Evolutionary conservation across 2,888 invertebrate species (phyloP).

Genomic region (Trichacis sp.): DNA sequence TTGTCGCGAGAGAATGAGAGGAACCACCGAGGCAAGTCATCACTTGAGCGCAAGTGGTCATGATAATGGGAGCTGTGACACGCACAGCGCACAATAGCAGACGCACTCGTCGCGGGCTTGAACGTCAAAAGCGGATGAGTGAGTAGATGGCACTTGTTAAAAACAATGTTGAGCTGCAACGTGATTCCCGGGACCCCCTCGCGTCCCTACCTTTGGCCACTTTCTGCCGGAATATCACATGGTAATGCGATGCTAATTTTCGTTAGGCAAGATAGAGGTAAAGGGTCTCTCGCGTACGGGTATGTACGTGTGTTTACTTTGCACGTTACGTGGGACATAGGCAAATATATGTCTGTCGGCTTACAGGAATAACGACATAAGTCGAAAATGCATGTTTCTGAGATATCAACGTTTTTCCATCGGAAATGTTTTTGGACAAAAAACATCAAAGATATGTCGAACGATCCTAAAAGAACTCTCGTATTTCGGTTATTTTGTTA

Average conservation of each 20-base stretch:
- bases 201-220: slow-evolving; percentile 41
- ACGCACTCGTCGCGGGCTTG: slow-evolving; percentile 14
- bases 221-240: slow-evolving; percentile 58
- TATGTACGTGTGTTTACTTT: slow-evolving; percentile 26
- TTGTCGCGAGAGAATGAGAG: slow-evolving; percentile 32
- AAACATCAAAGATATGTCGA: no score
- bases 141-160: slow-evolving; percentile 52
- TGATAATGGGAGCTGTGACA: slow-evolving; percentile 58
- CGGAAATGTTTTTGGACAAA: no score
- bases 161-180: slow-evolving; percentile 57
- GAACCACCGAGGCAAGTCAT: slow-evolving; percentile 45
- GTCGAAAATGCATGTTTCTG: no score
- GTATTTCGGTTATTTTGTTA: no score
- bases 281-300: slow-evolving; percentile 38
- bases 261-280: slow-evolving; percentile 33
- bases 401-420: no score
- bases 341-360: neutral
- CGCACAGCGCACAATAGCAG: slow-evolving; percentile 42
- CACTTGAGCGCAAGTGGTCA: slow-evolving; percentile 53
- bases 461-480: no score
- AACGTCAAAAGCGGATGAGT: slow-evolving; percentile 30
- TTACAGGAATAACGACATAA: no score
- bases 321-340: slow-evolving; percentile 14
- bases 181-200: slow-evolving; percentile 50
- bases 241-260: slow-evolving; percentile 63